Base-by-base conservation (phyloP, 2,797 vertebrate species). In the Discoglossus pictus region DNA sequence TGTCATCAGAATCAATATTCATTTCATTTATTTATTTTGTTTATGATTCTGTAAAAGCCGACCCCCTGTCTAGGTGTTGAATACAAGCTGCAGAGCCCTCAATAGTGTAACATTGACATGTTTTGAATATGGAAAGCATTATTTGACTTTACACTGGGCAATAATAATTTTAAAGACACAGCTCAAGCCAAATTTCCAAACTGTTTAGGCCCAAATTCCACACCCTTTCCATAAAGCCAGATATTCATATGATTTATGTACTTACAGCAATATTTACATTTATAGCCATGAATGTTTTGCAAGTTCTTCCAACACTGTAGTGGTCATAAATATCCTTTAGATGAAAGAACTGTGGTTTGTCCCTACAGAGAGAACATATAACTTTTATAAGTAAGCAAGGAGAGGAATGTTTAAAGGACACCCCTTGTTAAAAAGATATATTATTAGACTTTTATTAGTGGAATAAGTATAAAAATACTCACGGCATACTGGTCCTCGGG, bases 261-360 rank as follows among this genome's bases (percentile, higher is more conserved):
- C 58, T 24, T 48, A 47, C 43, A 48, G 58, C 38, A 24, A 61
- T 48, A 27, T 61, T 47, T 61, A 36, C 58, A 61, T 48, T 47
- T 24, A 61, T 31, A 59, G 39, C 9, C 43, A 5, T 20, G n/a
- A 46, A 38, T 24, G 43, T 15, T 46, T 47, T 34, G 21, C 42
- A 61, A 47, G 58, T 61, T 13, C 16, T 15, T 61, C 58, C 58
- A 48, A 13, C 43, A 4, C 27, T 35, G 16, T 17, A 36, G 31
- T n/a, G 11, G 43, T 47, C 43, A 21, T 36, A 47, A 60, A 60
- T 47, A 46, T 6, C 18, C 10, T 11, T n/a, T 6, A 54, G 35
- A 54, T 54, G 52, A 54, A 40, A 56, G 53, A 13, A n/a, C 4
- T n/a, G 7, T 23, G n/a, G 8, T 15, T 25, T 24, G 35, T 24